Base-by-base conservation (phyloP, 2,113 vertebrate genomes). In the Amphilophus citrinellus region DNA sequence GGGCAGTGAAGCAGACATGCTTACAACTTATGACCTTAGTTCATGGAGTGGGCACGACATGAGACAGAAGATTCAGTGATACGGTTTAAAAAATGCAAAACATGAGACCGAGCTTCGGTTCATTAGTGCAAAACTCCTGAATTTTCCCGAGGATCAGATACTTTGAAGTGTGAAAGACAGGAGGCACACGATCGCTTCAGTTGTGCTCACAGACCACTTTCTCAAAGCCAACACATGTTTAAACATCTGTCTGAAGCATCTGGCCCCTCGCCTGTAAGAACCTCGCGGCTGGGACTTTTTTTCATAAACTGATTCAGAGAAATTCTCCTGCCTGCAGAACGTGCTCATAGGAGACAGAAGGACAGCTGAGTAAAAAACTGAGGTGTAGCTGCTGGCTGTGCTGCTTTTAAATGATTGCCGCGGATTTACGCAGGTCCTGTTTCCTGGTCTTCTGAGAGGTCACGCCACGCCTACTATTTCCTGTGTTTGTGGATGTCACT, bases 361-460 rank as follows among this genome's bases (percentile, higher is more conserved):
- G 73, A 80, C 80, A 84, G 56, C 71, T 17, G 44, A 39, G n/a
- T 76, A 44, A 71, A 87, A 76, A 63, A 83, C 11, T n/a, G 66
- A 66, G 62, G 80, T 53, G 75, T 20, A 35, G 27, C 57, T 4
- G 11, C 39, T 7, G 4, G 24, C 75, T 59, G 75, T 76, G 75
- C 32, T 6, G n/a, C 80, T 61, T 71, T 59, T 62, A 79, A 78
- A 76, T 30, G 63, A 24, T 20, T 37, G 39, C 63, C 71, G 88
- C n/a, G 61, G 90, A 92, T 80, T 30, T 89, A 90, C 87, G 85
- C 84, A 87, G 63, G 63, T 92, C 91, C 91, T 89, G 86, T 92
- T 92, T 91, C 90, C 90, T 91, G 83, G 18, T 68, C 63, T 78
- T 87, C 66, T 91, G 20, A 62, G 56, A 85, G 79, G 87, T 87